Conservation (phyloP, 2,113 vertebrate species). For the Saguinus midas region DNA sequence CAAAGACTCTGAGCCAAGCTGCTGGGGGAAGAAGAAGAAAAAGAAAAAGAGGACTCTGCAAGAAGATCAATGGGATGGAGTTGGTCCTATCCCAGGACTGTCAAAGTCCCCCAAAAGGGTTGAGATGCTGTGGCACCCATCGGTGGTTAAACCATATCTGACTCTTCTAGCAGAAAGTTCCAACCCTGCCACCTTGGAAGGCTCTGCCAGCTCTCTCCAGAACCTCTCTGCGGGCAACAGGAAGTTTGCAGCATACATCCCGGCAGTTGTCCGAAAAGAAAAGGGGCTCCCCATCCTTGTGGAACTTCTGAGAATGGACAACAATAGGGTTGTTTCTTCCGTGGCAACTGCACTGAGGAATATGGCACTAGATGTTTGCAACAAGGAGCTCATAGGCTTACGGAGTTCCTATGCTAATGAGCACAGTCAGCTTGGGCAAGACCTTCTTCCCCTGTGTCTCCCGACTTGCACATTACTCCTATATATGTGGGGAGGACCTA, state of each 20-base stretch:
- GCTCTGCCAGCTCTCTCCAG: conserved; percentile 96
- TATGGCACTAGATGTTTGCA: conserved; percentile 97
- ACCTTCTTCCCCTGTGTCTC: conserved; percentile 91
- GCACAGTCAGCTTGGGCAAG: conserved; percentile 93
- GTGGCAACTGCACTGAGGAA: conserved; percentile 97
- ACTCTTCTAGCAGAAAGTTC: conserved; percentile 97
- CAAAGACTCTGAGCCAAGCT: conserved; percentile 94
- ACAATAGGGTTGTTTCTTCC: conserved; percentile 96
- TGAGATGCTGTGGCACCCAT: conserved; percentile 98
- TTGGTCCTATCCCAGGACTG: conserved; percentile 96
- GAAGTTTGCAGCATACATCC: conserved; percentile 99
- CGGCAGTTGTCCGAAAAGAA: conserved; percentile 96
- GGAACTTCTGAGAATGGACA: conserved; percentile 98
- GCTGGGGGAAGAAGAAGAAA: conserved; percentile 98
- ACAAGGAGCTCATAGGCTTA: conserved; percentile 98
- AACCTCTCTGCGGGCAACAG: conserved; percentile 98
- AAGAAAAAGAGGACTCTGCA: conserved; percentile 94
- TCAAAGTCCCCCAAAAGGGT: conserved; percentile 96
- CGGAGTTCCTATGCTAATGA: conserved; percentile 95
- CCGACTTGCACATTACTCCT: conserved; percentile 94
- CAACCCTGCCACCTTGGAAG: conserved; percentile 97
- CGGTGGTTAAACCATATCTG: conserved; percentile 97
- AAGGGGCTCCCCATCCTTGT: conserved; percentile 98
- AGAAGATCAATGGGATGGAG: conserved; percentile 97
- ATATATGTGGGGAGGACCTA: conserved; percentile 96